phyloP scores from a whole-genome alignment of 2,888 invertebrate genomes.

The Tenthredo amoena region DNA sequence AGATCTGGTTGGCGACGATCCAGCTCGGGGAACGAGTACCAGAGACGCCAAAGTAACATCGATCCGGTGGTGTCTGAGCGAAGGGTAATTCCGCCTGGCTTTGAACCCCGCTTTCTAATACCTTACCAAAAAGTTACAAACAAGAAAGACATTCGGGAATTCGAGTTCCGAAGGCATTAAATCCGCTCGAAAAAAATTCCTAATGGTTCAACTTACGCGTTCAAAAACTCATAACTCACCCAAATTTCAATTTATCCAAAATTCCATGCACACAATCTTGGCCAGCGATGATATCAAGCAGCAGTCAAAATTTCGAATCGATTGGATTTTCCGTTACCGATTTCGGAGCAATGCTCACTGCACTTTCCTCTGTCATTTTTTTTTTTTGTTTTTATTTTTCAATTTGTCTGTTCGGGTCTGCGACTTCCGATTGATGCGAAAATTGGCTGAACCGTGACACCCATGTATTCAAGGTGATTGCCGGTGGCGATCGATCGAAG shows the following conservation, averaged over 20 bases:
- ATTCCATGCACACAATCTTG: neutral
- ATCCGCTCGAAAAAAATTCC: neutral
- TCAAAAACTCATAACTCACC: neutral
- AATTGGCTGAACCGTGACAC: neutral
- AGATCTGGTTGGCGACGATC: conserved; percentile 32
- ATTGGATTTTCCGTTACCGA: neutral
- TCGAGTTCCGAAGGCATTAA: neutral
- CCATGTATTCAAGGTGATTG: conserved; percentile 1
- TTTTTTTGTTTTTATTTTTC: neutral
- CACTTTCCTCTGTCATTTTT: neutral
- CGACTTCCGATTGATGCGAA: neutral
- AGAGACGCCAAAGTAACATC: conserved; percentile 33
- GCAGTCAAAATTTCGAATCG: neutral
- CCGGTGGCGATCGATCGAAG: neutral
- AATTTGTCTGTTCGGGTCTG: neutral
- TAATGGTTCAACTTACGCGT: neutral
- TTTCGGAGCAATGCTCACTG: neutral
- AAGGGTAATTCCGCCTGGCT: neutral
- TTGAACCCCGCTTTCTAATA: neutral
- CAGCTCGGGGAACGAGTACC: conserved; percentile 1
- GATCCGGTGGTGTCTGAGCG: conserved; percentile 24
- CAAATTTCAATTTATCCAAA: neutral
- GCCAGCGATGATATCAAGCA: neutral
- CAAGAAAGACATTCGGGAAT: neutral
- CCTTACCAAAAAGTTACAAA: neutral